Evolutionary conservation across 2,888 invertebrate genomes (phyloP), one percentile per base, ranked within the genome.

Genomic region (Mactromeris polynyma): DNA sequence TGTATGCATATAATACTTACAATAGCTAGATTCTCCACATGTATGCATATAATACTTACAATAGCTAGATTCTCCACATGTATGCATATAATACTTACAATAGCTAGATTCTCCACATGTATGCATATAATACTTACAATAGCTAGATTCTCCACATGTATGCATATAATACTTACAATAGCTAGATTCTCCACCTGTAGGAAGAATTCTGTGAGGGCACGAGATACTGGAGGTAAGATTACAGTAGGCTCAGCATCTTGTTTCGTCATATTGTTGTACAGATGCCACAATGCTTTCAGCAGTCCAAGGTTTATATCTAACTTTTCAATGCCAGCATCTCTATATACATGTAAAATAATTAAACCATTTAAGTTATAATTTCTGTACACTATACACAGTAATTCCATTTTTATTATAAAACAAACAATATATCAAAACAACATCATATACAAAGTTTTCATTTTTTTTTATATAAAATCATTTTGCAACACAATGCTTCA

Each of bases 121-220:
- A 96, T 93, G 91, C 96, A 96, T 40, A 96, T 93, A 17, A 46
- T 54, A 92, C 93, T 90, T 86, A 94, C 94, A 89, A 93, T 91
- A 9, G 94, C 96, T n/a, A 96, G 91, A 85, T 95, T 94, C 91
- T 96, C 96, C 51, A 95, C 95, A 73, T 94, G 94, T 26, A 96
- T 93, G 91, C 96, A 96, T 40, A 96, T 93, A 2, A 77, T 54
- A 92, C 93, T 90, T 86, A 94, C 94, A 89, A 93, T 91, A 9
- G 94, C 96, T n/a, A 96, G 91, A 85, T 95, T 94, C 91, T 96
- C 96, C 51, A 95, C 95, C 77, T 94, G 94, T 33, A 96, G 93
- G 91, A 96, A 96, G 46, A 96, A 93, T 88, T 96, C 96, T 26
- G 96, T 96, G 38, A 96, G 94, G 26, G 96, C 96, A 36, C 96